Evolutionary conservation across 1,140 invertebrate species (phyloP).

Genomic region (Drosophila rufa): DNA sequence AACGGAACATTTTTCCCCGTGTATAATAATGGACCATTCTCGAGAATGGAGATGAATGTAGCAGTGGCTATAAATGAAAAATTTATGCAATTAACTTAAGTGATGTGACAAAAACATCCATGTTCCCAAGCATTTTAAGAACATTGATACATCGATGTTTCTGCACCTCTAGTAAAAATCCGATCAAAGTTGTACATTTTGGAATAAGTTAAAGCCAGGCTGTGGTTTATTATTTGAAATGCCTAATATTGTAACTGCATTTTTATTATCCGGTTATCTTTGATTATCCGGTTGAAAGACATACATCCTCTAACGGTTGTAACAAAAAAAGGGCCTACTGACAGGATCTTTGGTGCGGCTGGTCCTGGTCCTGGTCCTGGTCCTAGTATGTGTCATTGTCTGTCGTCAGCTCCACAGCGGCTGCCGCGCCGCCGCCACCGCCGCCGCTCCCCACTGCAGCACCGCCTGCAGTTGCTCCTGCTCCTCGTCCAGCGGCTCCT

Average conservation of each 20-base stretch:
- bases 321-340: constrained; percentile 59
- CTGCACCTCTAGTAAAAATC: too few species aligned
- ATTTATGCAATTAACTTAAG: too few species aligned
- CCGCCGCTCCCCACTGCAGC: constrained; percentile 29
- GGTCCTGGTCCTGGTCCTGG: neutral
- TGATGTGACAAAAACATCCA: too few species aligned
- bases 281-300: neutral
- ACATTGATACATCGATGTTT: too few species aligned
- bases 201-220: constrained; percentile 7
- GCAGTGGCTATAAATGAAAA: too few species aligned
- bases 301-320: constrained; percentile 10
- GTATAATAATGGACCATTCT: too few species aligned
- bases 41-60: too few species aligned
- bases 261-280: constrained; percentile 30
- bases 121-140: too few species aligned
- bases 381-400: constrained; percentile 14
- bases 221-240: constrained; percentile 50
- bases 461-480: constrained; percentile 41
- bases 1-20: too few species aligned
- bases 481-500: constrained; percentile 7
- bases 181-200: neutral
- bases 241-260: constrained; percentile 66
- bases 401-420: constrained; percentile 51
- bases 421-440: too few species aligned
- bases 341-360: constrained; percentile 67